Evolutionary conservation across 2,113 vertebrate genomes (phyloP).

Genomic region (Tragelaphus buxtoni): DNA sequence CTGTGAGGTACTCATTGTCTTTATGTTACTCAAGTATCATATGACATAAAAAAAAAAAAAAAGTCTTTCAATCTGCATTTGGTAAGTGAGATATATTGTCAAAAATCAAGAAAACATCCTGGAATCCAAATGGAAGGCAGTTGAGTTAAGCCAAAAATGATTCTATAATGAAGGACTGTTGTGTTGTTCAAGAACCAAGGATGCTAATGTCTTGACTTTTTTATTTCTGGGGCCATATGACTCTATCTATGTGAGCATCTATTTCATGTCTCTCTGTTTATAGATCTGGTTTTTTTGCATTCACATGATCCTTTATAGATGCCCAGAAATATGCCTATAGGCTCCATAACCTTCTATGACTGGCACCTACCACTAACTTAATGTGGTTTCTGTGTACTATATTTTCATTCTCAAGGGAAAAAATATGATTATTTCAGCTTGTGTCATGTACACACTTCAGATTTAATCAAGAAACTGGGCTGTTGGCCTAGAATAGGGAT

Average conservation of each 20-base stretch:
- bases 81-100: not conserved
- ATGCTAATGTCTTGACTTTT: not conserved
- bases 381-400: not conserved
- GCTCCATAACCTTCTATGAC: not conserved
- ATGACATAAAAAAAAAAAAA: not conserved
- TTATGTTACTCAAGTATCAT: not conserved
- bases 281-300: not conserved
- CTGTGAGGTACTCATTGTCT: not conserved
- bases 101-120: not conserved
- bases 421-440: not conserved
- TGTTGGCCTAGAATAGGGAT: not conserved
- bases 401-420: not conserved
- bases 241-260: not conserved
- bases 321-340: not conserved
- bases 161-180: not conserved
- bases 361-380: not conserved
- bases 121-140: not conserved
- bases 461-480: not conserved
- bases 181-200: not conserved
- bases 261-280: not conserved
- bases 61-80: not conserved
- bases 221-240: not conserved
- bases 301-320: not conserved
- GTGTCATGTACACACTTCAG: not conserved
- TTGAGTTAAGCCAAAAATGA: not conserved